Evolutionary conservation across 37 sponge, comb jelly and placozoan genomes (phyloP).

Genomic region (Tethya wilhelma): DNA sequence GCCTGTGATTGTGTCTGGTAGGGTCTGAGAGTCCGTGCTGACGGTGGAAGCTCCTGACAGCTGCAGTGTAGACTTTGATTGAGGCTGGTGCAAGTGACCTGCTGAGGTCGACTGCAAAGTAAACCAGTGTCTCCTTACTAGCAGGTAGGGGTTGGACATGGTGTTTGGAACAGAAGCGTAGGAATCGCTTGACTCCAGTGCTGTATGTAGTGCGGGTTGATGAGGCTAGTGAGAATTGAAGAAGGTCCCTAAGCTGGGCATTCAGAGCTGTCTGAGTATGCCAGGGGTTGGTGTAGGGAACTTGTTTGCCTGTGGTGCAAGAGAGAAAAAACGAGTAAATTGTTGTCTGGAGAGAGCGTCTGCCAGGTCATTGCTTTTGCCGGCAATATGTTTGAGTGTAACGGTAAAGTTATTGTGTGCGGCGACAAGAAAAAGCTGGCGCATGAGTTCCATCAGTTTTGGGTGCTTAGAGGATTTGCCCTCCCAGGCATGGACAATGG

Average conservation of each 20-base stretch:
- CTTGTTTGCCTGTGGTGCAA: slow-evolving; percentile 33
- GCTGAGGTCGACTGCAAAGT: slow-evolving; percentile 28
- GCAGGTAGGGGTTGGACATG: slow-evolving; percentile 34
- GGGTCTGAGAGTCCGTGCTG: slow-evolving; percentile 18
- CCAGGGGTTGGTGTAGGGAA: slow-evolving; percentile 31
- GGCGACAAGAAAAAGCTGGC: slow-evolving; percentile 21
- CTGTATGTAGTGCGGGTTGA: slow-evolving; percentile 37
- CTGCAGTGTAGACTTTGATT: slow-evolving; percentile 51
- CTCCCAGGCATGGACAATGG: slow-evolving; percentile 33
- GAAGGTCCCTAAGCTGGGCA: slow-evolving; percentile 19
- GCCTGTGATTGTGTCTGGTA: slow-evolving; percentile 1
- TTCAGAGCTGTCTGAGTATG: background rate
- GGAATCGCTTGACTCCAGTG: slow-evolving; percentile 18
- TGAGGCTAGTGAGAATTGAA: slow-evolving; percentile 3
- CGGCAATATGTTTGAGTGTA: slow-evolving; percentile 19
- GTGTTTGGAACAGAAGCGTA: slow-evolving; percentile 7
- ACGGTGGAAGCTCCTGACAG: slow-evolving; percentile 12
- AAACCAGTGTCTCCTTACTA: slow-evolving; percentile 10
- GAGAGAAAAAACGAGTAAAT: slow-evolving; percentile 12
- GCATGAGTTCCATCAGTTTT: slow-evolving; percentile 12
- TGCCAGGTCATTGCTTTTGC: slow-evolving; percentile 27
- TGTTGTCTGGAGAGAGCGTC: slow-evolving; percentile 48
- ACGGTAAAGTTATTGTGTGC: slow-evolving; percentile 28
- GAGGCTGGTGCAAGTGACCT: slow-evolving; percentile 2
- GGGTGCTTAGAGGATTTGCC: slow-evolving; percentile 26